Evolutionary conservation across 2,888 invertebrate genomes (phyloP).

Genomic region (Campaea margaritaria): DNA sequence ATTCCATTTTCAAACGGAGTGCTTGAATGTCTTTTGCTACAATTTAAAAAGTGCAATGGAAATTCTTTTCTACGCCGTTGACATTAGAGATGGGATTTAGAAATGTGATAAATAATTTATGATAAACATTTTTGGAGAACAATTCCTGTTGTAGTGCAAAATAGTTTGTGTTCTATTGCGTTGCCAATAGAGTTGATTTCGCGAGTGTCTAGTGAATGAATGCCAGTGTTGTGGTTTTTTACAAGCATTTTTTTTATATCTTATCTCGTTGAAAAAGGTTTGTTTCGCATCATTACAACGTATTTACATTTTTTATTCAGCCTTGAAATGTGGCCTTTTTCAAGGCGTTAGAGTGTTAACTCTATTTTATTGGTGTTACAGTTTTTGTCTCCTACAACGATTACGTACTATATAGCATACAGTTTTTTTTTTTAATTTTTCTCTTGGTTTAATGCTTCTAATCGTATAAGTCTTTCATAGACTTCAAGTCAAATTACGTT

Average conservation of each 20-base stretch:
- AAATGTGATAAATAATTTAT: neutral
- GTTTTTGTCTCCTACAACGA: too few relatives aligned
- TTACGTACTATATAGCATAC: too few relatives aligned
- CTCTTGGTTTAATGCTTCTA: too few relatives aligned
- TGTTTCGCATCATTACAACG: slow-evolving; percentile 6
- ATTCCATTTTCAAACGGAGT: slow-evolving; percentile 33
- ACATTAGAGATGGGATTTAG: slow-evolving; percentile 1
- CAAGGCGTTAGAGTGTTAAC: neutral
- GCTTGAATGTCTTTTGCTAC: neutral
- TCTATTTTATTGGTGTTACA: too few relatives aligned
- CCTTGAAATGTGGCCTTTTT: neutral
- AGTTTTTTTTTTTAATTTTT: too few relatives aligned
- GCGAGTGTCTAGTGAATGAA: neutral
- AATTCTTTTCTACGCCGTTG: neutral
- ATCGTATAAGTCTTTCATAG: too few relatives aligned
- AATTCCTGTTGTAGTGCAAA: slow-evolving; percentile 4
- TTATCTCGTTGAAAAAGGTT: slow-evolving; percentile 28
- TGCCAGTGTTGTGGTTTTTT: slow-evolving; percentile 26
- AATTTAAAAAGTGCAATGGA: neutral
- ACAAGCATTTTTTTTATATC: slow-evolving; percentile 17
- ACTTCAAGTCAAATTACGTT: too few relatives aligned
- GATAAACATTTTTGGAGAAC: slow-evolving; percentile 2
- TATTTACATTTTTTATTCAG: slow-evolving; percentile 3
- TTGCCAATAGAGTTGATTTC: slow-evolving; percentile 10
- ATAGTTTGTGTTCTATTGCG: slow-evolving; percentile 9